Evolutionary conservation across 92 coral and sea anemone genomes (phyloP), one percentile per base, ranked within the genome.

Genomic region (Umimayanthus chanpuru): DNA sequence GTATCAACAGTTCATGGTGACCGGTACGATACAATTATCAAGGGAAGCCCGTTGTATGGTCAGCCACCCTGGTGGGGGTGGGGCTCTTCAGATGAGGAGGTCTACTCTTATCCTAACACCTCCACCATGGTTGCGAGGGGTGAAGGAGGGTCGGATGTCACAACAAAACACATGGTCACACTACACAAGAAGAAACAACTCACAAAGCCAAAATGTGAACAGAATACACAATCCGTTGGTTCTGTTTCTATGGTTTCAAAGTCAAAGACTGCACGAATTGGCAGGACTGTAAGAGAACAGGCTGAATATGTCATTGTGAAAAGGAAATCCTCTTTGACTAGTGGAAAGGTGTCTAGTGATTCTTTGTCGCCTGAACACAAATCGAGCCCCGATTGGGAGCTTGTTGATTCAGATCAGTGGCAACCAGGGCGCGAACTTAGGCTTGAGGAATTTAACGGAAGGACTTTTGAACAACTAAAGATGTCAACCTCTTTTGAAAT

Each of bases 11-110:
- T 50, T 18, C 88, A 76, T 49, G 82, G 79, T 23, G 91, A 86
- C 36, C 90, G 93, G 53, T 78, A 87, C 71, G 92, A 90, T 44
- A 78, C 93, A 86, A 81, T 86, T 36, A 86, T 92, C 7, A 92
- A 91, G 65, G 94, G 98, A 23, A 95, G 94, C 67, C 96, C 90
- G 10, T 72, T 93, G 88, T 95, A 95, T 66, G 98, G 98, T 0
- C 98, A 95, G 81, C 98, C 98, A 4, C 96, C 98, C 5, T 95
- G 98, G 98, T 95, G 98, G 98, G 96, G 98, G 3, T 95, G 98
- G 98, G 98, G 96, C 2, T 92, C 98, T 4, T 91, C 95, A 10
- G 98, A 95, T 32, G 98, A 93, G 8, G 97, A 94, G 41, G 84
- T 93, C 32, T 94, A 94, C 81, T 89, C 93, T 26, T 94, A 94